Evolutionary conservation across 2,888 invertebrate genomes (phyloP).

Genomic region (Zelleria hepariella): DNA sequence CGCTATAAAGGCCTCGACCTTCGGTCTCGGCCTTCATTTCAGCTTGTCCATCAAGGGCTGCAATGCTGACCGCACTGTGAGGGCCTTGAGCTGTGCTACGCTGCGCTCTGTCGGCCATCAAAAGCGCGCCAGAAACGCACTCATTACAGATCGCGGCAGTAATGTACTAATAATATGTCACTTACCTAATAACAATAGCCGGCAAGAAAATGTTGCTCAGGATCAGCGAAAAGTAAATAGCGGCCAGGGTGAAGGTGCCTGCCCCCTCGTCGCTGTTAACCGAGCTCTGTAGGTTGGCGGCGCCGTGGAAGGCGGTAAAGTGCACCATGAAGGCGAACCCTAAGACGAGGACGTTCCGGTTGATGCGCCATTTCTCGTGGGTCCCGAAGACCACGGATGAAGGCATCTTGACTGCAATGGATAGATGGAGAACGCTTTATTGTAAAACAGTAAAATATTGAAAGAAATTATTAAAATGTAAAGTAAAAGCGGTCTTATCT

Average conservation of each 20-base stretch:
- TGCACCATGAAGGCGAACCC: conserved; percentile 92
- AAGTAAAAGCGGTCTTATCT: too few relatives aligned
- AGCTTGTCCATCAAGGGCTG: too few relatives aligned
- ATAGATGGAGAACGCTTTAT: too few relatives aligned
- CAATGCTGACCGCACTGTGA: too few relatives aligned
- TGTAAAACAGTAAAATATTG: too few relatives aligned
- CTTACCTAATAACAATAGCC: conserved; percentile 84
- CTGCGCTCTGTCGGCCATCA: too few relatives aligned
- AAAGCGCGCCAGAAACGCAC: too few relatives aligned
- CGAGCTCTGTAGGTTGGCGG: conserved; percentile 87
- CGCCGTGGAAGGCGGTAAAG: conserved; percentile 92
- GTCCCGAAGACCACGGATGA: conserved; percentile 53
- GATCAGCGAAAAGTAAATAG: conserved; percentile 90
- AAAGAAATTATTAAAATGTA: too few relatives aligned
- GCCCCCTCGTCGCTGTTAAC: conserved; percentile 86
- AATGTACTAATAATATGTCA: conserved; percentile 11
- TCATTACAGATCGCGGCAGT: too few relatives aligned
- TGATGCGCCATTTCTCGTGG: conserved; percentile 81
- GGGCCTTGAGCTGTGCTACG: too few relatives aligned
- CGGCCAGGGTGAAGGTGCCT: conserved; percentile 86
- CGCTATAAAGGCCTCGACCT: too few relatives aligned
- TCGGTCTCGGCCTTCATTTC: too few relatives aligned
- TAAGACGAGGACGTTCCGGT: conserved; percentile 87
- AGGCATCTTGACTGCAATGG: conserved; percentile 23
- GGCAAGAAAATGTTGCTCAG: conserved; percentile 92